Evolutionary conservation across 2,113 vertebrate species (phyloP), one percentile per base, ranked within the genome.

Genomic region (Anolis sagrei): DNA sequence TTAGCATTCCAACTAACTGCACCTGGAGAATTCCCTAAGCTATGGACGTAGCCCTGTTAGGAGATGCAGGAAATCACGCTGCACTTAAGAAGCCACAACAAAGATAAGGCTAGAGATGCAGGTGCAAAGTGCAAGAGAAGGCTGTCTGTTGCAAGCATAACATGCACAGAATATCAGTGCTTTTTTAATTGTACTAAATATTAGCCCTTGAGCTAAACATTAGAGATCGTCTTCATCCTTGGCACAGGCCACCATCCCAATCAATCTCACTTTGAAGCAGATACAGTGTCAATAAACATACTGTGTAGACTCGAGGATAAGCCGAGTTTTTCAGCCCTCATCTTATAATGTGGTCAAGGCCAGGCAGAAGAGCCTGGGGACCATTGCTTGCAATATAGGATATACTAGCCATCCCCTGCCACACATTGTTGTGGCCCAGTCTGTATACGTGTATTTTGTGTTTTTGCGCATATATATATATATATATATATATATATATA

Each of bases 71-170:
- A 79, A 85, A 78, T 90, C 78, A 61, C 9, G 93, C 34, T 0
- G 88, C 84, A n/a, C 62, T 83, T 91, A 78, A 87, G 88, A 90
- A 88, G 78, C 19, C 74, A 73, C 81, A 90, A 25, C 48, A 21
- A 32, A 86, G 64, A 89, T 79, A 85, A 0, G 2, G 2, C 74
- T 90, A 23, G 73, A 90, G 81, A 77, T 48, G 23, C 81, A 88
- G 81, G 58, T 90, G 85, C 73, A 78, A 79, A 90, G 23, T 76
- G 58, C 90, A 48, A 77, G 79, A 90, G 77, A 72, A 83, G 48
- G 79, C 0, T 11, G 88, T 91, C 88, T 83, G 70, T 58, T 76
- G 27, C 1, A 86, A 61, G 51, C 19, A 82, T 66, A 92, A 82
- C 2, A 70, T 5, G n/a, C 21, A 66, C 21, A 64, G 36, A 51